These are phyloP conservation scores for Apodemia hepburni DNA, from an alignment of 2,888 invertebrate species.

Conservation along the genomic window DNA sequence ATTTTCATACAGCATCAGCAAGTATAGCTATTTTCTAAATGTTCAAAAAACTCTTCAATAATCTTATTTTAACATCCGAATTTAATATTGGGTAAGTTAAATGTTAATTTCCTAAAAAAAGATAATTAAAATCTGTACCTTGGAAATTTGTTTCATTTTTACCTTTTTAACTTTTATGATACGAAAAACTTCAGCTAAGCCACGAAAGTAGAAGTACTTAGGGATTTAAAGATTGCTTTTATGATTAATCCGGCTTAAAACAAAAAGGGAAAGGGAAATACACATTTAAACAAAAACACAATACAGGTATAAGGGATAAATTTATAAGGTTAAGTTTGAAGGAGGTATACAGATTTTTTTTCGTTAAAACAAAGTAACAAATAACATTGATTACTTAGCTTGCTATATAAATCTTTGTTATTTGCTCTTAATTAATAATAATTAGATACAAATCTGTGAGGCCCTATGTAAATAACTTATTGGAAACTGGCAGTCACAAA, in stretches of 20 bases:
- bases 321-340: neutral
- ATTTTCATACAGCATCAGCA: neutral
- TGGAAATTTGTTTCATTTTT: slow-evolving; percentile 7
- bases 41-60: neutral
- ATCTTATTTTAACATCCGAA: neutral
- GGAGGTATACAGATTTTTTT: neutral
- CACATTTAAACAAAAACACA: neutral
- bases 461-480: no score
- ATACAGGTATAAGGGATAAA: neutral
- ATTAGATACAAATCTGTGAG: no score
- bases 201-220: neutral
- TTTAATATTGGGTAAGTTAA: slow-evolving; percentile 3
- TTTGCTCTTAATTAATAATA: no score
- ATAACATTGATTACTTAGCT: neutral
- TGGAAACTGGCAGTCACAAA: no score
- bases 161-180: neutral
- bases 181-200: neutral
- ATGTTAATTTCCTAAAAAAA: slow-evolving; percentile 13
- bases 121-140: slow-evolving; percentile 7
- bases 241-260: slow-evolving; percentile 5
- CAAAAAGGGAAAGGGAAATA: neutral
- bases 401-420: no score
- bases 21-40: neutral
- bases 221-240: neutral
- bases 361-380: neutral